Evolutionary conservation across 1,140 invertebrate species (phyloP), one percentile per base, ranked within the genome.

Genomic region (Nephila pilipes): DNA sequence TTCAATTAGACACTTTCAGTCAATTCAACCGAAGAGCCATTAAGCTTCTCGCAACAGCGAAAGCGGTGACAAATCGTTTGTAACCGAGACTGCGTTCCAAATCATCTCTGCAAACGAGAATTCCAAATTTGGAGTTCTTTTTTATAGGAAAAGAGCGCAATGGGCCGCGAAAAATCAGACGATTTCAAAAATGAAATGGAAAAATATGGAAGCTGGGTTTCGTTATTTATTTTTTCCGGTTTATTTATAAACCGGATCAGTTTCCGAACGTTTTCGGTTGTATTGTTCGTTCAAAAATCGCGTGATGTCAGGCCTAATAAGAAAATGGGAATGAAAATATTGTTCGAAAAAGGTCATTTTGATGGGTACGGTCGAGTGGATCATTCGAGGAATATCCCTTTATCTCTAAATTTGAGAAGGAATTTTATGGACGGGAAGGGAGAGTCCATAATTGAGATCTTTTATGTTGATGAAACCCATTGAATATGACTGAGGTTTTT

Each of bases 101-200:
- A 75, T 29, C 69, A 75, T 18, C 69, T 32, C 14, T 25, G 22
- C 12, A 25, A 25, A n/a, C 63, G 12, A 65, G 63, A 25, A 75
- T 32, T 75, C 69, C 69, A 75, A 75, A 75, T 75, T 75, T 75
- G 29, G 69, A 75, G 36, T 75, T 29, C 29, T 75, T 75, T 75
- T 75, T 75, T 75, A 75, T 32, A 20, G 29, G 29, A 29, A 32
- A 18, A 18, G 29, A 18, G 18, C 0, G 69, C 69, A 75, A 75
- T 75, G 69, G 69, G 25, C 69, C 29, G 69, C 69, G 69, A 75
- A 75, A 46, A 75, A 75, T 75, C 29, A 75, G 69, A 65, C 63
- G 63, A 65, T 65, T 65, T 25, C 63, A 65, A 65, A 10, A 46
- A 46, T 60, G 58, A 60, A 75, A 29, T 29, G 29, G 32, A 75